Percentiles rank a stretch among this genome's conserved stretches.
phyloP scores from a whole-genome alignment of 2,113 vertebrate species.

The Felis catus region F.catus_Fca126_mat1.0 CM031417.1:20829001-20829500 shows the following conservation, averaged over 20 bases:
- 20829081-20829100: neutral
- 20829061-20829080: neutral
- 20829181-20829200: neutral
- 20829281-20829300: neutral
- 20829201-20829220: neutral
- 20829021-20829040: neutral
- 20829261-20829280: neutral
- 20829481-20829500: no score
- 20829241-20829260: neutral
- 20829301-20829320: neutral
- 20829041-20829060: neutral
- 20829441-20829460: neutral
- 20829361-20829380: neutral
- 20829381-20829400: neutral
- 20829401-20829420: neutral
- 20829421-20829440: neutral
- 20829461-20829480: neutral
- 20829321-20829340: neutral
- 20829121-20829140: neutral
- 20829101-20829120: neutral
- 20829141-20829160: neutral
- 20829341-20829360: neutral
- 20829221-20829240: neutral
- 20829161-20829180: neutral
- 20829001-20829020: neutral